phyloP scores from a whole-genome alignment of 2,797 vertebrate genomes.

The Prionace glauca region DNA sequence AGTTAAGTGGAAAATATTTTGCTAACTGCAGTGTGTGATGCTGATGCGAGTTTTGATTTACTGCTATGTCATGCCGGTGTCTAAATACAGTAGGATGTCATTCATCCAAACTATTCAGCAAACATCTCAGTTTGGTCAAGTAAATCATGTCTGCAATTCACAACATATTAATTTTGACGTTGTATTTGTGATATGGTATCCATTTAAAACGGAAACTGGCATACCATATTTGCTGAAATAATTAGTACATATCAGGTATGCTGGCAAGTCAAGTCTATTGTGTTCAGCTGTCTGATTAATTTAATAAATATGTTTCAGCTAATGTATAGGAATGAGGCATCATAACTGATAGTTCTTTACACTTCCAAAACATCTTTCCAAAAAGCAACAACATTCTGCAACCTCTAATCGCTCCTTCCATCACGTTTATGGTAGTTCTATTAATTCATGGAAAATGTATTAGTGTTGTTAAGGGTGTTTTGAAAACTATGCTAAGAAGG shows the following conservation, averaged over 20 bases:
- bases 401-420: neutral
- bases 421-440: neutral
- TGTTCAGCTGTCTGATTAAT: neutral
- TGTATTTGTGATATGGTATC: neutral
- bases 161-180: neutral
- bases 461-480: neutral
- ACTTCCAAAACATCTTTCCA: neutral
- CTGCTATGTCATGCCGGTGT: neutral
- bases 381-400: neutral
- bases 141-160: neutral
- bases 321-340: neutral
- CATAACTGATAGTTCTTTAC: neutral
- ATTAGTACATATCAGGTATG: neutral
- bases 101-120: neutral
- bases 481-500: neutral
- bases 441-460: neutral
- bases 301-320: neutral
- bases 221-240: neutral
- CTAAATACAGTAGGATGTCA: neutral
- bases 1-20: neutral
- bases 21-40: neutral
- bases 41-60: neutral
- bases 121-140: neutral
- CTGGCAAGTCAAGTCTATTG: neutral
- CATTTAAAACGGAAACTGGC: neutral